A percentile compares a stretch with the other conserved stretches of the same genome.
Conservation (phyloP, 2,113 vertebrate species). For the Sceloporus undulatus region DNA sequence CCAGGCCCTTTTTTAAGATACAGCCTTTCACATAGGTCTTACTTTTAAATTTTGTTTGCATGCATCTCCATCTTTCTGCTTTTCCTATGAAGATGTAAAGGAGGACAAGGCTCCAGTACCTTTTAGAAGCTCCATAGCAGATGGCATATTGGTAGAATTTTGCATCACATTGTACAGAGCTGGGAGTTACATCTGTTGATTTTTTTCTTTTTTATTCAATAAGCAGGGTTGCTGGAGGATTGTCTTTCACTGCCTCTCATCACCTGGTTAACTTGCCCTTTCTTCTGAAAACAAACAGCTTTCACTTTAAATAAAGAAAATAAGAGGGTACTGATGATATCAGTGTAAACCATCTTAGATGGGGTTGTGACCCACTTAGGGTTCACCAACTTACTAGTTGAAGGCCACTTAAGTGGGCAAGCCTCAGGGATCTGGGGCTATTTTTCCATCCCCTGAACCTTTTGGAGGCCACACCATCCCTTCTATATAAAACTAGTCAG, state of each 20-base stretch:
- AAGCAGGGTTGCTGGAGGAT: not conserved
- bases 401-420: too few relatives aligned
- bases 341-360: not conserved
- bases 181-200: not conserved
- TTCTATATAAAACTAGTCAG: too few relatives aligned
- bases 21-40: not conserved
- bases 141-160: not conserved
- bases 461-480: too few relatives aligned
- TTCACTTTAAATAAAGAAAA: not conserved
- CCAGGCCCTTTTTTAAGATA: not conserved
- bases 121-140: not conserved
- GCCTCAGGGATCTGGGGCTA: too few relatives aligned
- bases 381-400: too few relatives aligned
- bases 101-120: not conserved
- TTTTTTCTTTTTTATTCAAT: not conserved
- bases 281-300: not conserved
- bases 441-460: too few relatives aligned
- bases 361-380: not conserved
- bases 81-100: not conserved
- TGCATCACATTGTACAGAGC: not conserved
- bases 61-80: not conserved
- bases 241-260: not conserved
- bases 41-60: not conserved
- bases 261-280: not conserved
- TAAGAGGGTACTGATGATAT: not conserved